These are phyloP conservation scores for Solea senegalensis DNA, from an alignment of 2,113 vertebrate species.

Conservation along the genomic window DNA sequence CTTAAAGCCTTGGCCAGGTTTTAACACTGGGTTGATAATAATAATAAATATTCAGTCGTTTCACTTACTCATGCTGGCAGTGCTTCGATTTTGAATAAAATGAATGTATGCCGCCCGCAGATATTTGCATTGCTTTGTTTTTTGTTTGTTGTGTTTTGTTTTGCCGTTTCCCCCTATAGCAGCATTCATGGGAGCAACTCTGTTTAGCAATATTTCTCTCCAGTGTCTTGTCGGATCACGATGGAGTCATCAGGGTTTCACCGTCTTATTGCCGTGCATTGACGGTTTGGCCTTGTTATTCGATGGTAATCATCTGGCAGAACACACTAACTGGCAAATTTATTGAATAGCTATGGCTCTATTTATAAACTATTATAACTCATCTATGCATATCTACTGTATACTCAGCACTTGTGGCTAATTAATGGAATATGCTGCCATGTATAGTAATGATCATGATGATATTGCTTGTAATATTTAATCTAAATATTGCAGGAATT, in stretches of 20 bases:
- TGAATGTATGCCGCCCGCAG: conserved; percentile 26
- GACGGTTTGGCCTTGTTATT: too few species aligned
- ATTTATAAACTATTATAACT: too few species aligned
- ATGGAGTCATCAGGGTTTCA: too few species aligned
- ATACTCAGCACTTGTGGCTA: too few species aligned
- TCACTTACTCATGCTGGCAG: conserved; percentile 2
- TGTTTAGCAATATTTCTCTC: conserved; percentile 16
- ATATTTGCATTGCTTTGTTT: conserved; percentile 16
- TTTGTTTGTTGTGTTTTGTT: neutral
- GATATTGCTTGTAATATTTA: too few species aligned
- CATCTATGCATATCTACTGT: neutral
- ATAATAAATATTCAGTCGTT: conserved; percentile 6
- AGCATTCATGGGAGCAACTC: conserved; percentile 13
- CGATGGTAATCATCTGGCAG: too few species aligned
- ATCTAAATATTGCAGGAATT: too few species aligned
- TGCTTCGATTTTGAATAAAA: neutral
- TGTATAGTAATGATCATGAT: too few species aligned
- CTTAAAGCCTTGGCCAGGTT: neutral
- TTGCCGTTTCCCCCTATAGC: neutral
- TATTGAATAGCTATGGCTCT: too few species aligned
- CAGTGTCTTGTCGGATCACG: neutral
- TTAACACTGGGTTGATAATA: neutral
- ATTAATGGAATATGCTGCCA: too few species aligned
- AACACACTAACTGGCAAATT: too few species aligned
- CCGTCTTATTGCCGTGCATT: too few species aligned